Evolutionary conservation across 2,113 vertebrate species (phyloP).

Genomic region (Anhinga anhinga): DNA sequence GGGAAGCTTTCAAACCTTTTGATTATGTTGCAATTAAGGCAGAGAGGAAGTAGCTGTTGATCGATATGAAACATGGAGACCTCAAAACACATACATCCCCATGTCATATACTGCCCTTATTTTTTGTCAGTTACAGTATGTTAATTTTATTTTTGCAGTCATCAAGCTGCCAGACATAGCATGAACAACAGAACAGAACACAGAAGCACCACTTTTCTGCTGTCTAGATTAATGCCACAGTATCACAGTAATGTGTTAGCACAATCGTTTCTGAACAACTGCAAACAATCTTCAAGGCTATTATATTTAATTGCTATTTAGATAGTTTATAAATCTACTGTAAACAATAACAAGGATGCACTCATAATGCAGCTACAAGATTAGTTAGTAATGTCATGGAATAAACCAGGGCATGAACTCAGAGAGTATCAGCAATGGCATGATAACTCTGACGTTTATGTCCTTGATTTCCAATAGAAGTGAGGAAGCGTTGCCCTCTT

Average conservation of each 20-base stretch:
- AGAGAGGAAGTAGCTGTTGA: neutral
- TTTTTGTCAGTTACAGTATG: neutral
- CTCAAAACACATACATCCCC: neutral
- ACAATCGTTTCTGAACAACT: neutral
- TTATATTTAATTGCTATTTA: conserved; percentile 54
- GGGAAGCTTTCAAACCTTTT: neutral
- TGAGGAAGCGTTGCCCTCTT: neutral
- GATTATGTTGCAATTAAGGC: neutral
- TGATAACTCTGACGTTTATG: neutral
- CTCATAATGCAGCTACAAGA: neutral
- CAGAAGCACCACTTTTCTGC: neutral
- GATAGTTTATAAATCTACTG: conserved; percentile 35
- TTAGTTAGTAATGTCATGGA: conserved; percentile 6
- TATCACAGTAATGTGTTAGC: neutral
- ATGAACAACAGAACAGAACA: neutral
- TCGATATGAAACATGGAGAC: neutral
- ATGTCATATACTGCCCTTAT: neutral
- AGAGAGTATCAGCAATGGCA: neutral
- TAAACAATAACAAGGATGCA: neutral
- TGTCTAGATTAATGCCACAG: neutral
- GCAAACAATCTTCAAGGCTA: conserved; percentile 28
- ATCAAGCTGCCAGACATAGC: neutral
- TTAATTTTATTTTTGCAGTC: neutral
- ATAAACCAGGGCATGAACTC: conserved; percentile 17
- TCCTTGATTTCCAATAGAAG: conserved; percentile 13